Evolutionary conservation across 2,113 vertebrate species (phyloP).

Genomic region (Blennius ocellaris): DNA sequence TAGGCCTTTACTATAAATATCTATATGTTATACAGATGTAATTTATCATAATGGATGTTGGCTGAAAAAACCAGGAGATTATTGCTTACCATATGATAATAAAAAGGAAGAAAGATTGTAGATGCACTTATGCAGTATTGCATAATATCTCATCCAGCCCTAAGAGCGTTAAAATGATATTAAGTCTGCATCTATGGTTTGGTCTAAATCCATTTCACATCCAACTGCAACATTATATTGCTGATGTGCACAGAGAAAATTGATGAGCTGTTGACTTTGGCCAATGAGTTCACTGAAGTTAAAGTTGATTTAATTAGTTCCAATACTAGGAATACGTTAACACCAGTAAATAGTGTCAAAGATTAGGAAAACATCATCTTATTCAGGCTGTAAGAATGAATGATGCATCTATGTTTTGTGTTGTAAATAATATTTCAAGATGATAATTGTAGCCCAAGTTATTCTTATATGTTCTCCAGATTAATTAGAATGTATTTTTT

Average conservation of each 20-base stretch:
- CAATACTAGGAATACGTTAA: not conserved
- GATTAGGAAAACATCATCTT: not conserved
- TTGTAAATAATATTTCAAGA: constrained; percentile 3
- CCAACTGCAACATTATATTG: not conserved
- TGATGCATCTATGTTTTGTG: constrained; percentile 2
- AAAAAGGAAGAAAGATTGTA: constrained; percentile 28
- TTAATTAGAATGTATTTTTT: too few species aligned
- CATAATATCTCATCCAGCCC: constrained; percentile 31
- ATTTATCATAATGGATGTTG: constrained; percentile 44
- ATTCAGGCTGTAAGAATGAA: constrained; percentile 16
- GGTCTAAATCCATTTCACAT: constrained; percentile 41
- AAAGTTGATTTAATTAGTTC: constrained; percentile 15
- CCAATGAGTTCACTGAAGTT: not conserved
- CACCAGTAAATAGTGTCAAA: not conserved
- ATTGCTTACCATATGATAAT: constrained; percentile 50
- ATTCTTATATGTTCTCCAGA: not conserved
- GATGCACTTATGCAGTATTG: constrained; percentile 46
- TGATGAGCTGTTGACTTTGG: constrained; percentile 13
- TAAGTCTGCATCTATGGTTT: constrained; percentile 43
- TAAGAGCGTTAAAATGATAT: constrained; percentile 47
- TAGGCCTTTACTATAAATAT: not conserved
- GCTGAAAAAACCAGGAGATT: constrained; percentile 37
- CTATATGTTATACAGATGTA: constrained; percentile 37
- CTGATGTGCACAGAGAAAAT: constrained; percentile 14
- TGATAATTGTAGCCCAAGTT: not conserved